Percentiles rank a stretch among this genome's conserved stretches.
These are phyloP conservation scores for Caloenas nicobarica DNA, from an alignment of 2,113 vertebrate genomes.

Conservation along the genomic window DNA sequence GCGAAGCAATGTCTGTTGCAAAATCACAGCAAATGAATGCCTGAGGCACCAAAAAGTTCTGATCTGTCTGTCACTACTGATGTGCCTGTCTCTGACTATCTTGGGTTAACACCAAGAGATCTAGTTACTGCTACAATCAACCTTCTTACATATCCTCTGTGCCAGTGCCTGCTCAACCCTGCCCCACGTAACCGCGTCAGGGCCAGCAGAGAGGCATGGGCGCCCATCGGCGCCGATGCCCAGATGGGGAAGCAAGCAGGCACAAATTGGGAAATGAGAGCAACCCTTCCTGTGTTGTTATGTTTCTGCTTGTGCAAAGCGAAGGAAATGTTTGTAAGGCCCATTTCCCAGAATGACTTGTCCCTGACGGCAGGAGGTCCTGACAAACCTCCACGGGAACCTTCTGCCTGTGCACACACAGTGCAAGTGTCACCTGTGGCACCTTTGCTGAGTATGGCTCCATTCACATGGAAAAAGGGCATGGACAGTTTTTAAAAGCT, in stretches of 20 bases:
- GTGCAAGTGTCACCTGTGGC: not conserved
- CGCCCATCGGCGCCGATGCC: not conserved
- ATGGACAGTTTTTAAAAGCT: not conserved
- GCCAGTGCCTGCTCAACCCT: not conserved
- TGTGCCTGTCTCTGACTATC: not conserved
- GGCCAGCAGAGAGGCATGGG: not conserved
- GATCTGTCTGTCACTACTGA: no score
- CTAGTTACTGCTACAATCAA: not conserved
- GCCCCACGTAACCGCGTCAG: not conserved
- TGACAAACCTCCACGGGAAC: not conserved
- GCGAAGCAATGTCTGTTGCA: not conserved
- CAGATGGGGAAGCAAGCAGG: not conserved
- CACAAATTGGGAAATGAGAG: not conserved
- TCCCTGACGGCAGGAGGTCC: not conserved
- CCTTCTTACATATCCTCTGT: not conserved
- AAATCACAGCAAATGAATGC: not conserved
- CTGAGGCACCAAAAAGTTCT: not conserved
- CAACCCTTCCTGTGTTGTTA: not conserved
- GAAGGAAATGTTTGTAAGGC: conserved; percentile 8
- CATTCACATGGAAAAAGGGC: not conserved
- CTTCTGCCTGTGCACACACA: not conserved
- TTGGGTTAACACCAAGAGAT: not conserved
- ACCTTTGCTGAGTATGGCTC: not conserved
- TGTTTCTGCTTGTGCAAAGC: conserved; percentile 1
- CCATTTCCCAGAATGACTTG: not conserved